phyloP scores from a whole-genome alignment of 2,797 vertebrate genomes.

The Xenentodon cancila region DNA sequence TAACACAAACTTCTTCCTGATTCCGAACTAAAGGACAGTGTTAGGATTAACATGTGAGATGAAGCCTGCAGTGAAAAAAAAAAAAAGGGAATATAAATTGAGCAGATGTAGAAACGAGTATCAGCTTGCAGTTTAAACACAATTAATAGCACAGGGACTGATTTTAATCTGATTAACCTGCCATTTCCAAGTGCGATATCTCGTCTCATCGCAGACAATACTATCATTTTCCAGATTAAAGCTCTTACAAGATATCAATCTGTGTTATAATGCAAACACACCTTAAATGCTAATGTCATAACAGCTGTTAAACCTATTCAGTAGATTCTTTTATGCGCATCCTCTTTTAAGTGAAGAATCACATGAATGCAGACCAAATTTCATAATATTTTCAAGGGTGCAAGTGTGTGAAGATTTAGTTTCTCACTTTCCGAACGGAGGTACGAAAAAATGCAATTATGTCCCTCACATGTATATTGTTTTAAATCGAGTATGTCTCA shows the following conservation, averaged over 20 bases:
- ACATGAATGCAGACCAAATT: constrained; percentile 44
- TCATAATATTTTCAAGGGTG: constrained; percentile 48
- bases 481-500: constrained; percentile 72
- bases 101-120: constrained; percentile 54
- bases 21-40: constrained; percentile 40
- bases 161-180: constrained; percentile 66
- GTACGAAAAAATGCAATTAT: constrained; percentile 68
- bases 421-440: constrained; percentile 44
- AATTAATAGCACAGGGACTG: constrained; percentile 29
- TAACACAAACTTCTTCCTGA: constrained; percentile 38
- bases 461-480: constrained; percentile 71
- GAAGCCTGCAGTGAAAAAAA: constrained; percentile 21
- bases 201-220: constrained; percentile 25
- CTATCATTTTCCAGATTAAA: constrained; percentile 55
- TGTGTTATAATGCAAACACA: constrained; percentile 45
- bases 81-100: constrained; percentile 17
- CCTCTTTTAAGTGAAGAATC: constrained; percentile 33
- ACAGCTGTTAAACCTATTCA: constrained; percentile 52
- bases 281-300: constrained; percentile 54
- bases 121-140: constrained; percentile 64
- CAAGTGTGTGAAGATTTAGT: constrained; percentile 59
- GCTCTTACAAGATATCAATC: constrained; percentile 45
- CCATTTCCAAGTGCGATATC: constrained; percentile 41
- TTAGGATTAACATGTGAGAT: constrained; percentile 62
- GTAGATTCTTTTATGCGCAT: constrained; percentile 34